Conservation (phyloP, 1,140 invertebrate species). For the Lepidostoma basale region DNA sequence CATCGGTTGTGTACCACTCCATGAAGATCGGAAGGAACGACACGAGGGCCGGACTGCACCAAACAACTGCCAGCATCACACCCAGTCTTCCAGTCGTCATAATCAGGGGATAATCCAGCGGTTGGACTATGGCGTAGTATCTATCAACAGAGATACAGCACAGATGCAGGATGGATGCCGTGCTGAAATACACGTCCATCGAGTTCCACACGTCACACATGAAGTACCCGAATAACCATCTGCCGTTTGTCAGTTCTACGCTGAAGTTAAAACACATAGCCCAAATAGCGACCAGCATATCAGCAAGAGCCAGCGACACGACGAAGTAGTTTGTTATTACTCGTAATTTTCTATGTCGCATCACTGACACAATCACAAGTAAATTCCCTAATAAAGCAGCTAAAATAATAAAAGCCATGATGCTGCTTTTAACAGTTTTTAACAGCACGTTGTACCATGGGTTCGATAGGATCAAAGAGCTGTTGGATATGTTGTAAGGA, state of each 20-base stretch:
- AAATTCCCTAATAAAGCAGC: conserved; percentile 87
- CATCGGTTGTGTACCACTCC: conserved; percentile 88
- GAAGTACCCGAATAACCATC: conserved; percentile 88
- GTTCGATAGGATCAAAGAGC: conserved; percentile 32
- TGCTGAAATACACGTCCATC: conserved; percentile 93
- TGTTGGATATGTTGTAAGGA: conserved; percentile 23
- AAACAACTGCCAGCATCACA: conserved; percentile 84
- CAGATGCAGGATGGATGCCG: conserved; percentile 88
- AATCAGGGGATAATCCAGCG: conserved; percentile 85
- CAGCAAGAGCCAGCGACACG: conserved; percentile 87
- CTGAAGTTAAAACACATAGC: conserved; percentile 95
- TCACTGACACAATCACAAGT: conserved; percentile 86
- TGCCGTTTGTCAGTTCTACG: conserved; percentile 78
- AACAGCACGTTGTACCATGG: conserved; percentile 55
- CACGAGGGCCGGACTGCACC: conserved; percentile 89
- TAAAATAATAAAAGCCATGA: conserved; percentile 85
- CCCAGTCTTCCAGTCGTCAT: conserved; percentile 81
- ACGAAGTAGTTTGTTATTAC: conserved; percentile 97
- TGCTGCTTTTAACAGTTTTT: conserved; percentile 70
- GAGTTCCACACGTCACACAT: conserved; percentile 97
- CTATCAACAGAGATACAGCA: conserved; percentile 90
- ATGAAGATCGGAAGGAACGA: conserved; percentile 95
- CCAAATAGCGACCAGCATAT: conserved; percentile 90
- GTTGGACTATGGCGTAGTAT: conserved; percentile 90
- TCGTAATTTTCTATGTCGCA: conserved; percentile 80